These are phyloP conservation scores for Neoaliturus tenellus DNA, from an alignment of 2,888 invertebrate genomes.

Conservation along the genomic window DNA sequence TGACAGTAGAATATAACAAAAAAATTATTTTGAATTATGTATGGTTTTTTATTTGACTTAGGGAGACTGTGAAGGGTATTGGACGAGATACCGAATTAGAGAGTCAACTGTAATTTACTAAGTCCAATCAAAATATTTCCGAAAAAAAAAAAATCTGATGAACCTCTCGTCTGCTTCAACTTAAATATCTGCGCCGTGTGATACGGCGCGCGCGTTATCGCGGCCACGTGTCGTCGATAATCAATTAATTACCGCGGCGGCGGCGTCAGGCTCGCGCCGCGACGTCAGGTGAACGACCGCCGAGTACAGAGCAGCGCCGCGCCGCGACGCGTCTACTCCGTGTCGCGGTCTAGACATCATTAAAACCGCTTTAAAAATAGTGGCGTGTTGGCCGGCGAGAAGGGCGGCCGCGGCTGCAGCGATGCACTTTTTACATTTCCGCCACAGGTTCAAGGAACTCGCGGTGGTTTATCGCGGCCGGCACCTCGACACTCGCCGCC, in stretches of 20 bases:
- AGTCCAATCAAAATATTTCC: too few species aligned
- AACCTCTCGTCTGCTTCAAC: too few species aligned
- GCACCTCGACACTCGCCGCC: too few species aligned
- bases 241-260: neutral
- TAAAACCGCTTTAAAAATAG: conserved; percentile 56
- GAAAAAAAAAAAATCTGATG: too few species aligned
- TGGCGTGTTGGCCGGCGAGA: conserved; percentile 4
- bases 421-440: conserved; percentile 48
- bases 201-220: too few species aligned
- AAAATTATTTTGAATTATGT: too few species aligned
- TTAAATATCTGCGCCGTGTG: too few species aligned
- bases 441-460: conserved; percentile 42
- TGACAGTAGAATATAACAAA: too few species aligned
- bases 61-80: too few species aligned
- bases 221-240: neutral
- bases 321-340: neutral
- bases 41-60: too few species aligned
- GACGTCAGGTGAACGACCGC: neutral
- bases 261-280: neutral
- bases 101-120: too few species aligned
- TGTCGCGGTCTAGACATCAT: conserved; percentile 54
- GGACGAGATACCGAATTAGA: too few species aligned
- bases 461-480: neutral
- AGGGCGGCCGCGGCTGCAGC: conserved; percentile 19
- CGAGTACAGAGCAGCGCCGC: conserved; percentile 26